Conservation (phyloP, 2,888 invertebrate genomes). For the Koerneria pararmatus region DNA sequence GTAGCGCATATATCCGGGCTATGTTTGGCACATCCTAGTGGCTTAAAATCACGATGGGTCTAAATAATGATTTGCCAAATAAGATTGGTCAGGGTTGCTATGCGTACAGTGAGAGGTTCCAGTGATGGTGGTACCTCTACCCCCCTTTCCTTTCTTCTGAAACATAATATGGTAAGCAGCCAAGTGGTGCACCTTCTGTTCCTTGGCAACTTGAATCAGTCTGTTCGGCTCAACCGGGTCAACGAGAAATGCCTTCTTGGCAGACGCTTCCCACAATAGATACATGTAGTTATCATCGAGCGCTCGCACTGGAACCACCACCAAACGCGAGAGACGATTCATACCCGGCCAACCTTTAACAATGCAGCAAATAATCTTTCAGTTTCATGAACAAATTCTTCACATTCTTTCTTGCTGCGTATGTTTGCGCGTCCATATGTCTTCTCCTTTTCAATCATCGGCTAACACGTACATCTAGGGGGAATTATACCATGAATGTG, state of each 20-base stretch:
- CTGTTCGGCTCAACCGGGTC: slow-evolving; percentile 49
- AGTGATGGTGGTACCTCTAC: too few relatives aligned
- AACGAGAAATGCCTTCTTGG: slow-evolving; percentile 30
- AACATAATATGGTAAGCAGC: too few relatives aligned
- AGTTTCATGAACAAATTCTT: too few relatives aligned
- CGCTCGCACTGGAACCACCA: slow-evolving; percentile 45
- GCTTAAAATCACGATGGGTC: too few relatives aligned
- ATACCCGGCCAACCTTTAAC: not conserved
- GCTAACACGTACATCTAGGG: not conserved
- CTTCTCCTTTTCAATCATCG: not conserved
- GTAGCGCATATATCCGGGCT: too few relatives aligned
- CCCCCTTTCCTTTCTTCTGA: too few relatives aligned
- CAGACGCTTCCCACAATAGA: slow-evolving; percentile 30
- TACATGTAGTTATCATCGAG: slow-evolving; percentile 52
- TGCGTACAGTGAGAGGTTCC: too few relatives aligned
- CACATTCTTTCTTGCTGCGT: too few relatives aligned
- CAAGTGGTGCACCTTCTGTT: slow-evolving; percentile 33
- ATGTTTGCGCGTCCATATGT: slow-evolving; percentile 7
- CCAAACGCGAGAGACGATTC: slow-evolving; percentile 27
- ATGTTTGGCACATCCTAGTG: too few relatives aligned
- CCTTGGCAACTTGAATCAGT: slow-evolving; percentile 29
- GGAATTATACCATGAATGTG: slow-evolving; percentile 1
- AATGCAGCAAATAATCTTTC: too few relatives aligned
- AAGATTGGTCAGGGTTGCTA: too few relatives aligned
- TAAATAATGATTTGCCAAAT: too few relatives aligned